Base-by-base conservation (phyloP, 2,797 vertebrate species). In the Hipposideros larvatus region DNA sequence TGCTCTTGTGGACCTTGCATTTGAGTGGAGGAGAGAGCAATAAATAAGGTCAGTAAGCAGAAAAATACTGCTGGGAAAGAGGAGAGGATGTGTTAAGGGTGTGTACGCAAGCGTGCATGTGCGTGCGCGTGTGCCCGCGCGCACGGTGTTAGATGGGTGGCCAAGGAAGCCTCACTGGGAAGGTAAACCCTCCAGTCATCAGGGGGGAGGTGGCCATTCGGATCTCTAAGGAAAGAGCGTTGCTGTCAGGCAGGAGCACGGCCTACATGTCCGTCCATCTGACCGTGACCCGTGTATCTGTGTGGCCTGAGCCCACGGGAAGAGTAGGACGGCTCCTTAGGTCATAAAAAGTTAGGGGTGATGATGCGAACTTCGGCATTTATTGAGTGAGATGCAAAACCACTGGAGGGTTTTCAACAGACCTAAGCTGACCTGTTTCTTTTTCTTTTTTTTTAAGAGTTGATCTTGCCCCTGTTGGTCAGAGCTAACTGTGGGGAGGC, bases 111-210 rank as follows among this genome's bases (percentile, higher is more conserved):
- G 51, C 11, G 31, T 18, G 63, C 2, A 0, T 68, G 2, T 61
- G 59, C 26, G 13, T 26, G 26, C 26, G 13, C 0, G 7, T 1
- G 53, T 5, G 0, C 4, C 14, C 4, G 3, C 5, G 16, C 31
- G 15, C 14, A 11, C 10, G 21, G 13, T 15, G n/a, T n/a, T 1
- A 48, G 37, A 14, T 19, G 18, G 10, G n/a, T 26, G 22, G 24
- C 31, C 37, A 0, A 8, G 63, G 65, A 46, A 2, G 37, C 63
- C 31, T 37, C 18, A 5, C 59, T 41, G 46, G 86, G 95, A 57
- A 61, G 5, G 34, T 63, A 73, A 37, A 41, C 77, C 31, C 28
- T 26, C n/a, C 16, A 3, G 82, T 11, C 14, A 21, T 24, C 34
- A 46, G 59, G 22, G 7, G 19, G 57, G 83, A 5, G 28, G 28